Evolutionary conservation across 2,113 vertebrate species (phyloP).

Genomic region (Hydrolagus affinis): DNA sequence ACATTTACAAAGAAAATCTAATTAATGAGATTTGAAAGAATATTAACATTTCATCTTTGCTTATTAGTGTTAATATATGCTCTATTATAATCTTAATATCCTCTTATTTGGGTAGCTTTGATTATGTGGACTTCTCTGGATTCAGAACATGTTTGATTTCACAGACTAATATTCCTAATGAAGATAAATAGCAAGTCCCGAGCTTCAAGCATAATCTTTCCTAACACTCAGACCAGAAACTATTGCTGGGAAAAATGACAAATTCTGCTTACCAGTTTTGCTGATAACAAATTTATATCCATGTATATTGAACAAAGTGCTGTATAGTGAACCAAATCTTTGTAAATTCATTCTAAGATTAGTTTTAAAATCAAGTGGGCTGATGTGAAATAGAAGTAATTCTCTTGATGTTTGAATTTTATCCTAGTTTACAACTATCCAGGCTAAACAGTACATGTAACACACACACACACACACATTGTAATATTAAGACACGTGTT

Average conservation of each 20-base stretch:
- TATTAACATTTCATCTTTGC: neutral
- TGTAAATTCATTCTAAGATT: neutral
- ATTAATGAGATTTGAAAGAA: constrained; percentile 1
- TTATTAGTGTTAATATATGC: neutral
- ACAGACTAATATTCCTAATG: neutral
- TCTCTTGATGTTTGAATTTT: too few relatives aligned
- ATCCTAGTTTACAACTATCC: too few relatives aligned
- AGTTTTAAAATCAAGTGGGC: neutral
- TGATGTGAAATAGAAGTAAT: neutral
- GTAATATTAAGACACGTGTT: too few relatives aligned
- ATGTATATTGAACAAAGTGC: neutral
- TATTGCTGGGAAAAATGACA: neutral
- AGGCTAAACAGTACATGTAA: too few relatives aligned
- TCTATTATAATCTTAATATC: neutral
- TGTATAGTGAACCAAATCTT: too few relatives aligned
- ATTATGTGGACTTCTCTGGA: neutral
- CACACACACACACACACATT: too few relatives aligned
- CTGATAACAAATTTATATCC: too few relatives aligned
- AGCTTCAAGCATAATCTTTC: neutral
- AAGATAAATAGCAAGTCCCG: neutral
- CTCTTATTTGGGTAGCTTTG: neutral
- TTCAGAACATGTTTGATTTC: too few relatives aligned
- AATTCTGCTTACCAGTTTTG: neutral
- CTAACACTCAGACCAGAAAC: neutral
- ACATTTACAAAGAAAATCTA: neutral